A percentile compares a stretch with the other conserved stretches of the same genome.
phyloP scores from a whole-genome alignment of 2,113 vertebrate genomes.

The Neotragus pygmaeus region DNA sequence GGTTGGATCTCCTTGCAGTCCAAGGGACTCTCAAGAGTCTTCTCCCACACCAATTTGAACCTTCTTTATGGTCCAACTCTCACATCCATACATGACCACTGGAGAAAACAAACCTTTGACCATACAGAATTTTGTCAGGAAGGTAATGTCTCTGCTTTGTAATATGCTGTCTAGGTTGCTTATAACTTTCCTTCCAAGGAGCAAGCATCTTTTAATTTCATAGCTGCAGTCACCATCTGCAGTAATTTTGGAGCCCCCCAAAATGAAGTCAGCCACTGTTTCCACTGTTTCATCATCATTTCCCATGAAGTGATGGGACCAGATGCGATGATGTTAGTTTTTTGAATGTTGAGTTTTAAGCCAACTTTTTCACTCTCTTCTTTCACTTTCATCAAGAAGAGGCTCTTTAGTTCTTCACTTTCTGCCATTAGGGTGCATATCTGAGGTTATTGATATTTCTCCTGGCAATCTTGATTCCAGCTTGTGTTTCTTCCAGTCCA shows the following conservation, averaged over 20 bases:
- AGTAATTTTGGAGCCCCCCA: not conserved
- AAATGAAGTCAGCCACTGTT: not conserved
- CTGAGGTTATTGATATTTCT: not conserved
- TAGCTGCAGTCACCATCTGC: not conserved
- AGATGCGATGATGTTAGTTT: not conserved
- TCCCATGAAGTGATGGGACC: not conserved
- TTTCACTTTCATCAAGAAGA: not conserved
- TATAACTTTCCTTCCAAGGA: not conserved
- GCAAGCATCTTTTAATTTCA: not conserved
- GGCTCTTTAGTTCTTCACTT: not conserved
- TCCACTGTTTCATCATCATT: not conserved
- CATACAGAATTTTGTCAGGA: not conserved
- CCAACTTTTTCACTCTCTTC: not conserved
- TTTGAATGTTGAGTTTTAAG: not conserved
- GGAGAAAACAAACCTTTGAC: not conserved
- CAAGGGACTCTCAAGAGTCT: not conserved
- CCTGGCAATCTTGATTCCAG: not conserved
- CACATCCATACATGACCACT: not conserved
- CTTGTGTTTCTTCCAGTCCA: not conserved
- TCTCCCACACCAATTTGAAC: not conserved
- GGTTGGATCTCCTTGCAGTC: not conserved
- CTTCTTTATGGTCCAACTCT: not conserved
- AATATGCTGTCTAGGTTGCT: not conserved
- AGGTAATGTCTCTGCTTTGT: not conserved
- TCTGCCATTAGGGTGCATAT: not conserved